Evolutionary conservation across 1,140 invertebrate species (phyloP).

Genomic region (Pachyrhynchus sulphureomaculatus): DNA sequence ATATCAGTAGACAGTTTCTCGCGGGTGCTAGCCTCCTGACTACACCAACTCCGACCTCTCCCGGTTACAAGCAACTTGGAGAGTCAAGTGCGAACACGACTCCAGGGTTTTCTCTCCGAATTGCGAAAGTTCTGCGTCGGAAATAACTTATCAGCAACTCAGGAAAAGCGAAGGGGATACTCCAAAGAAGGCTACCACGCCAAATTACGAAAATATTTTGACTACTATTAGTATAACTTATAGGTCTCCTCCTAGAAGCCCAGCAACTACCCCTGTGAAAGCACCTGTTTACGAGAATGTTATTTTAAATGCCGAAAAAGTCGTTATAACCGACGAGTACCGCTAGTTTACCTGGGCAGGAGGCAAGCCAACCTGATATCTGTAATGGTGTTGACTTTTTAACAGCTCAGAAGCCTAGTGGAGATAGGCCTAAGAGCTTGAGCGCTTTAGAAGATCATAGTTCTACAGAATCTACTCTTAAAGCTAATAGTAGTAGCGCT

Average conservation of each 20-base stretch:
- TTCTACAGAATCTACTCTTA: constrained; percentile 31
- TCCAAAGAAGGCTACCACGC: constrained; percentile 46
- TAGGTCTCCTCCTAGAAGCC: constrained; percentile 56
- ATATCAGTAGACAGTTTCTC: constrained; percentile 36
- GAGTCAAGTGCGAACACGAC: constrained; percentile 46
- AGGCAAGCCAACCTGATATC: constrained; percentile 55
- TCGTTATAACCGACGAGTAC: constrained; percentile 55
- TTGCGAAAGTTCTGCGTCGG: constrained; percentile 32
- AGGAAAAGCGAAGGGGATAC: constrained; percentile 9
- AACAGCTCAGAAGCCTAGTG: neutral
- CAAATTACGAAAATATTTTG: constrained; percentile 50
- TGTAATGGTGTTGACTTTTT: neutral
- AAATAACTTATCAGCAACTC: constrained; percentile 31
- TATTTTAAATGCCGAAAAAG: constrained; percentile 56
- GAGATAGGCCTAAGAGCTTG: constrained; percentile 45
- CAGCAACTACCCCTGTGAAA: constrained; percentile 34
- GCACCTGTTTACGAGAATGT: constrained; percentile 56
- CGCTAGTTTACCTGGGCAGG: constrained; percentile 56
- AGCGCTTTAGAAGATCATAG: constrained; percentile 44
- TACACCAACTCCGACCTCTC: constrained; percentile 44
- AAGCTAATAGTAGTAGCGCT: constrained; percentile 38
- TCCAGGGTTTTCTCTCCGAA: constrained; percentile 36
- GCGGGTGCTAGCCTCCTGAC: constrained; percentile 26
- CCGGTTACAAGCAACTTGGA: constrained; percentile 43
- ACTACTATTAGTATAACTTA: constrained; percentile 71